Conservation (phyloP, 2,888 invertebrate genomes). For the Salticus scenicus region DNA sequence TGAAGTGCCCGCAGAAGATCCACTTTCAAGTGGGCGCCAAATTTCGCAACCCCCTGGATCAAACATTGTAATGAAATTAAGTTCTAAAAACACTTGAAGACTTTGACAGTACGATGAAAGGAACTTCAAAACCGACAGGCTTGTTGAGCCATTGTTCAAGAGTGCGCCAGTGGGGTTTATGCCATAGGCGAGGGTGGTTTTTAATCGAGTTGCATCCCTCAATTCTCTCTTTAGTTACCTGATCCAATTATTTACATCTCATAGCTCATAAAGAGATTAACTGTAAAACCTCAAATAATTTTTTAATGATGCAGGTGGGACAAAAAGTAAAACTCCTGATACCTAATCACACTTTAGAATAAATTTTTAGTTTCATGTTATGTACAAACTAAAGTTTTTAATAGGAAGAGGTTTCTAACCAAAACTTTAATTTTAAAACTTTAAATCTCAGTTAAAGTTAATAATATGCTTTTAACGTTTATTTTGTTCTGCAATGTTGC, state of each 20-base stretch:
- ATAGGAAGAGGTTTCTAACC: too few species aligned
- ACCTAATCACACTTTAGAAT: too few species aligned
- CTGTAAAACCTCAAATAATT: slow-evolving; percentile 35
- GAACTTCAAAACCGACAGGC: slow-evolving; percentile 40
- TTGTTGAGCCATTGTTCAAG: neutral
- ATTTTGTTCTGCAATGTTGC: too few species aligned
- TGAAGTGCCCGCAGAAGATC: slow-evolving; percentile 59
- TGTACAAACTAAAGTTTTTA: too few species aligned
- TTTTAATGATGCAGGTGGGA: slow-evolving; percentile 23
- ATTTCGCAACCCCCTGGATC: slow-evolving; percentile 26
- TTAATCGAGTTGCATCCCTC: slow-evolving; percentile 39
- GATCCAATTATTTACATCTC: slow-evolving; percentile 29
- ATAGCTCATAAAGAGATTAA: slow-evolving; percentile 30
- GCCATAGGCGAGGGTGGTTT: slow-evolving; percentile 23
- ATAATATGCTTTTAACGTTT: too few species aligned
- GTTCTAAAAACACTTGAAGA: slow-evolving; percentile 63
- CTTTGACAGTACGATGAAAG: slow-evolving; percentile 59
- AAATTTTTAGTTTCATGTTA: too few species aligned
- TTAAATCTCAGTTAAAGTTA: too few species aligned
- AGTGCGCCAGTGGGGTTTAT: slow-evolving; percentile 12
- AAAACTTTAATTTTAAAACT: too few species aligned
- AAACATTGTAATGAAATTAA: slow-evolving; percentile 61
- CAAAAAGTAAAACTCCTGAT: too few species aligned
- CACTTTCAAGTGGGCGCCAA: slow-evolving; percentile 43
- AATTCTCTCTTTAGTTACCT: neutral